A percentile compares a stretch with the other conserved stretches of the same genome.
These are phyloP conservation scores for Beris morrisii DNA, from an alignment of 2,888 invertebrate genomes.

Conservation along the genomic window DNA sequence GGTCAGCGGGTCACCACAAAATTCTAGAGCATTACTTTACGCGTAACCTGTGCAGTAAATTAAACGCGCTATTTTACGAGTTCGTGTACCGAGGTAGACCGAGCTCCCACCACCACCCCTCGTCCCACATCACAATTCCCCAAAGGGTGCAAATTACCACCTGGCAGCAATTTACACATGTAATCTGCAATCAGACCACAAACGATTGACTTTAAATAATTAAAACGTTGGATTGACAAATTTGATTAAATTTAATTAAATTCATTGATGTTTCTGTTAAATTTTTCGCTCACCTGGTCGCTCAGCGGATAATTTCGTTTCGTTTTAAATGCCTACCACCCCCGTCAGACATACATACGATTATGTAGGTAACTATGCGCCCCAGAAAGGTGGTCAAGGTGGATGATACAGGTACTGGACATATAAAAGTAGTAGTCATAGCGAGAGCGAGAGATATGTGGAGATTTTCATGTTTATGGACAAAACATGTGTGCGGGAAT, in stretches of 20 bases:
- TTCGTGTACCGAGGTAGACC: slow-evolving; percentile 15
- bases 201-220: slow-evolving; percentile 51
- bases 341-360: too few relatives aligned
- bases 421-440: neutral
- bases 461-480: slow-evolving; percentile 33
- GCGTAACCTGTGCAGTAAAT: slow-evolving; percentile 34
- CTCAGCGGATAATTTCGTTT: slow-evolving; percentile 35
- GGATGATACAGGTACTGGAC: neutral
- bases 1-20: slow-evolving; percentile 27
- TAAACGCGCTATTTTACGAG: slow-evolving; percentile 32
- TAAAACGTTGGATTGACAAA: slow-evolving; percentile 50
- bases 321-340: slow-evolving; percentile 6
- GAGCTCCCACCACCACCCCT: neutral
- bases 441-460: slow-evolving; percentile 4
- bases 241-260: slow-evolving; percentile 50
- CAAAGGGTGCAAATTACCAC: slow-evolving; percentile 22
- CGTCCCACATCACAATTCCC: neutral
- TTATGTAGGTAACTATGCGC: too few relatives aligned
- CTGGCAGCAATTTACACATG: slow-evolving; percentile 43
- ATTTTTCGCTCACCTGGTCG: slow-evolving; percentile 42
- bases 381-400: neutral
- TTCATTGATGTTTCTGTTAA: slow-evolving; percentile 45
- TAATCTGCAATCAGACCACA: slow-evolving; percentile 44
- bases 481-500: slow-evolving; percentile 11
- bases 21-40: slow-evolving; percentile 30